Evolutionary conservation across 2,888 invertebrate genomes (phyloP).

Genomic region (Apamea epomidion): DNA sequence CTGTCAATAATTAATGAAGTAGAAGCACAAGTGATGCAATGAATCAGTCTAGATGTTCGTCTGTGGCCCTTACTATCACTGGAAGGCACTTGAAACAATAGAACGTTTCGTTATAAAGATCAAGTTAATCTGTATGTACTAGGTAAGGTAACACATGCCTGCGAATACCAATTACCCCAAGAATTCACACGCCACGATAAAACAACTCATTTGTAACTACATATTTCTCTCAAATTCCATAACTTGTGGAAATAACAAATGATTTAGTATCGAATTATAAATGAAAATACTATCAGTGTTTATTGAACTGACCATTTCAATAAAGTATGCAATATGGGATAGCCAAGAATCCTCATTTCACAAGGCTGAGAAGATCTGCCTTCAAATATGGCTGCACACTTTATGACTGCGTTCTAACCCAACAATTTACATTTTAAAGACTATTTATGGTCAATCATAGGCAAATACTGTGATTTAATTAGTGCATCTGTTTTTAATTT

Average conservation of each 20-base stretch:
- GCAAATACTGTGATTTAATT: slow-evolving; percentile 53
- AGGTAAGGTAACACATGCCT: slow-evolving; percentile 17
- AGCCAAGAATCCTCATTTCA: slow-evolving; percentile 55
- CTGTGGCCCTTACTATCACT: slow-evolving; percentile 23
- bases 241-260: slow-evolving; percentile 20
- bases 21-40: slow-evolving; percentile 22
- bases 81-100: slow-evolving; percentile 35
- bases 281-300: slow-evolving; percentile 55
- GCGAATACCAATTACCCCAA: slow-evolving; percentile 26
- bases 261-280: slow-evolving; percentile 47
- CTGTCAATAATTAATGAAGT: slow-evolving; percentile 17
- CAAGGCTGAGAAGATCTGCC: slow-evolving; percentile 57
- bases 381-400: slow-evolving; percentile 51
- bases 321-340: slow-evolving; percentile 50
- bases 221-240: slow-evolving; percentile 38
- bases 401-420: slow-evolving; percentile 48
- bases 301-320: slow-evolving; percentile 55
- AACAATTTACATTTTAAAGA: slow-evolving; percentile 56
- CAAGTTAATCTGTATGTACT: slow-evolving; percentile 4
- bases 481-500: slow-evolving; percentile 65
- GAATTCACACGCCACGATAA: slow-evolving; percentile 40
- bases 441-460: slow-evolving; percentile 58
- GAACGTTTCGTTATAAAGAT: slow-evolving; percentile 24
- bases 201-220: slow-evolving; percentile 17
- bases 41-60: background rate